These are phyloP conservation scores for Pseudomyrmex flavicornis DNA, from an alignment of 1,140 invertebrate species.

Conservation along the genomic window DNA sequence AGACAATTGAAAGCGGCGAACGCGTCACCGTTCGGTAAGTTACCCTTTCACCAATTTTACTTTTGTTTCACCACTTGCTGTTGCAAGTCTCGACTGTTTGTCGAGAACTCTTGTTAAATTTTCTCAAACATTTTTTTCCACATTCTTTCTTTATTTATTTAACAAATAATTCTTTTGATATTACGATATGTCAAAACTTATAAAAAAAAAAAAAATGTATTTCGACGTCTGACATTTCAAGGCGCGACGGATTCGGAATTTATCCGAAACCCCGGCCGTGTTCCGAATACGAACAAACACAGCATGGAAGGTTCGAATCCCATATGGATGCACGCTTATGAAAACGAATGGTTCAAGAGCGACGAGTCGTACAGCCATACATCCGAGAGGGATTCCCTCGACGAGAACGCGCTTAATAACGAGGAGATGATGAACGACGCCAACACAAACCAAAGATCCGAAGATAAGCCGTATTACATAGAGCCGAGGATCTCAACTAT, in stretches of 20 bases:
- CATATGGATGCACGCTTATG: constrained; percentile 97
- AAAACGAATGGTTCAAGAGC: constrained; percentile 97
- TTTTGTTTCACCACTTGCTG: not conserved
- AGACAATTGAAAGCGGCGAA: constrained; percentile 97
- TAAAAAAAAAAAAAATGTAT: not conserved
- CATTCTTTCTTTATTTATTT: too few species aligned
- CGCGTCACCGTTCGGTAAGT: constrained; percentile 94
- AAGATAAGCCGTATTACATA: constrained; percentile 88
- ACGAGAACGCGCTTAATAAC: constrained; percentile 93
- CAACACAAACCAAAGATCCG: constrained; percentile 85
- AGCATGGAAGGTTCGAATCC: constrained; percentile 97
- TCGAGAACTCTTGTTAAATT: not conserved
- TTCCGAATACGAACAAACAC: constrained; percentile 97
- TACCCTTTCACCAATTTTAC: not conserved
- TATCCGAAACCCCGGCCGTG: constrained; percentile 89
- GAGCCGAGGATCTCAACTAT: constrained; percentile 85
- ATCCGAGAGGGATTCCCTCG: constrained; percentile 93
- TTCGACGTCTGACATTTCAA: constrained; percentile 22
- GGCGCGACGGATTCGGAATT: constrained; percentile 90
- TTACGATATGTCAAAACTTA: not conserved
- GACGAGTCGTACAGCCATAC: constrained; percentile 91
- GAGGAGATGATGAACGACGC: constrained; percentile 86
- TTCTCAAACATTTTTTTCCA: too few species aligned
- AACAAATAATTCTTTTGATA: too few species aligned
- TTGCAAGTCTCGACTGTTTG: not conserved